These are phyloP conservation scores for Psittacara wagleri DNA, from an alignment of 2,113 vertebrate species.

Conservation along the genomic window DNA sequence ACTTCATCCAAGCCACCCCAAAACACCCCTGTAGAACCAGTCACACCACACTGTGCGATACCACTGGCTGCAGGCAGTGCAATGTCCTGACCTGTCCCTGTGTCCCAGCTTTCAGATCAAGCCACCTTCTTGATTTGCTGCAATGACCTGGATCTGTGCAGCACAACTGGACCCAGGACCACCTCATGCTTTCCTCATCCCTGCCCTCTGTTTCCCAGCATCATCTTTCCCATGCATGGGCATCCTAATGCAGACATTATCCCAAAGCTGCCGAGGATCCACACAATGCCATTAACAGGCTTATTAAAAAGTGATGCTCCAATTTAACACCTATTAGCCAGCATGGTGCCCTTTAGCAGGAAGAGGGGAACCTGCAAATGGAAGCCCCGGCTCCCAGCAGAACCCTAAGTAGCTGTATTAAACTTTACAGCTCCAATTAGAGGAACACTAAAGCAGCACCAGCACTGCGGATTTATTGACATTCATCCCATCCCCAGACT, in stretches of 20 bases:
- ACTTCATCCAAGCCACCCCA: neutral
- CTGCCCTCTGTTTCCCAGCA: neutral
- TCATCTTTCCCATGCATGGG: neutral
- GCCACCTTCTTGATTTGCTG: neutral
- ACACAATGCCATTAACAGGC: constrained; percentile 65
- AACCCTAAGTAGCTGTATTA: constrained; percentile 66
- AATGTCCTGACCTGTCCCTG: neutral
- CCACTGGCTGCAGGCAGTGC: fast-evolving
- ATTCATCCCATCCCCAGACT: neutral
- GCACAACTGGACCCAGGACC: fast-evolving
- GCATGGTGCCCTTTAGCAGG: constrained; percentile 46
- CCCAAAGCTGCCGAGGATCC: constrained; percentile 42
- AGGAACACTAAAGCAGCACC: neutral
- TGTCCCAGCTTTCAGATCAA: neutral
- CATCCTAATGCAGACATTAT: neutral
- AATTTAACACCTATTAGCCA: constrained; percentile 80
- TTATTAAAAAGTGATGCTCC: constrained; percentile 79
- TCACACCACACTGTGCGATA: fast-evolving
- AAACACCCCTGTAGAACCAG: neutral
- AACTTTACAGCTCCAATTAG: constrained; percentile 66
- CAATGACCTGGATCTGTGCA: fast-evolving
- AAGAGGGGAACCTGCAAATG: constrained; percentile 57
- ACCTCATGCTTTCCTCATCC: neutral
- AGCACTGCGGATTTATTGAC: neutral
- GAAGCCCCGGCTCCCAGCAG: constrained; percentile 64